These are phyloP conservation scores for Potorous gilbertii DNA, from an alignment of 2,797 vertebrate species.

Conservation along the genomic window DNA sequence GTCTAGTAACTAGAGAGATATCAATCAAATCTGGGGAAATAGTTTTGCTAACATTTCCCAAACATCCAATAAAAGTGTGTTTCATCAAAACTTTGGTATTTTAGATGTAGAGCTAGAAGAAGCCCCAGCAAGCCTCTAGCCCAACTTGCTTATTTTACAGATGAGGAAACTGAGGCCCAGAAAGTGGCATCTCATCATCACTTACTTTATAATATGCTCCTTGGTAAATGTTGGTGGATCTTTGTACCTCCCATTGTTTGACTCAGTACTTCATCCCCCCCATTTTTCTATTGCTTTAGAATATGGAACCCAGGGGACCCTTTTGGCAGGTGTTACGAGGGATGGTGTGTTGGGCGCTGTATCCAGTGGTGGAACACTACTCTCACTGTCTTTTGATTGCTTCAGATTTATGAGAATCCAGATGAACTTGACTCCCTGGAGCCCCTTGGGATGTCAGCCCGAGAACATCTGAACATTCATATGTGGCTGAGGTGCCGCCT, in stretches of 20 bases:
- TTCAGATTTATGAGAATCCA: constrained; percentile 63
- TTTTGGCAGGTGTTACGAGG: neutral
- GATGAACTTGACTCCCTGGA: constrained; percentile 72
- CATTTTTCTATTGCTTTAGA: neutral
- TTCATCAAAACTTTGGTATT: neutral
- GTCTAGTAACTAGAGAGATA: neutral
- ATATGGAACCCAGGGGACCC: neutral
- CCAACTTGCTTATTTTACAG: neutral
- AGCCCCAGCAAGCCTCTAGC: neutral
- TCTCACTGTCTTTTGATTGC: constrained; percentile 50
- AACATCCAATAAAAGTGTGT: neutral
- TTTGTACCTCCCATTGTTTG: neutral
- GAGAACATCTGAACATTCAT: constrained; percentile 83
- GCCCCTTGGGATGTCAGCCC: constrained; percentile 82
- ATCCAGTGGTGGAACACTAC: constrained; percentile 3
- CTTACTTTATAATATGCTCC: neutral
- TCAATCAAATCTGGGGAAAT: neutral
- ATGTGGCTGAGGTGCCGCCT: constrained; percentile 92
- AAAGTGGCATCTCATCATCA: neutral
- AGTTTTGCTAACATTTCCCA: neutral
- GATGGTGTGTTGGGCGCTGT: neutral
- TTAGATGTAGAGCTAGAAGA: neutral
- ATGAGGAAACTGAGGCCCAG: neutral
- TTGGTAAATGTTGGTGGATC: neutral
- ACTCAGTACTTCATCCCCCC: neutral